These are phyloP conservation scores for Littorina saxatilis DNA, from an alignment of 1,140 invertebrate genomes.

Conservation along the genomic window DNA sequence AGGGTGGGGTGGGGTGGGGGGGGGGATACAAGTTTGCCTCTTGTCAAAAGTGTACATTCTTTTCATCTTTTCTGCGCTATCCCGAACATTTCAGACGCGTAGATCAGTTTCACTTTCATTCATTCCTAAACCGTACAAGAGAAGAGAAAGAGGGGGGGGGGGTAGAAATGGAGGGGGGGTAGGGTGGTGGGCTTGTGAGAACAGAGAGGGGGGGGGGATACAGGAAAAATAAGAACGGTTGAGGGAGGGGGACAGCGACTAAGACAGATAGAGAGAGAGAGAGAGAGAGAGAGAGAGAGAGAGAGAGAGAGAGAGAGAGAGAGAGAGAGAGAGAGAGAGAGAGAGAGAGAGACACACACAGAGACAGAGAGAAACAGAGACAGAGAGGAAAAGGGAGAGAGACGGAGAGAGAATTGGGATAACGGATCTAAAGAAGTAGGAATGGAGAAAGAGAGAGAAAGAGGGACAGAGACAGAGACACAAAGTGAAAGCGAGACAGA, in stretches of 20 bases:
- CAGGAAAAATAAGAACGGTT: no score
- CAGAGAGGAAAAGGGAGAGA: neutral
- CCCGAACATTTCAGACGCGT: no score
- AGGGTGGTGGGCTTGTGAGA: no score
- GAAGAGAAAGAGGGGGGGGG: no score
- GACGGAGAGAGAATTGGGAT: neutral
- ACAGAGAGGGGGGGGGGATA: no score
- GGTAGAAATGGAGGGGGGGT: no score
- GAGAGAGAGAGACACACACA: constrained; percentile 5
- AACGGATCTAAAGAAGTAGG: neutral
- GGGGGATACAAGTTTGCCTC: no score
- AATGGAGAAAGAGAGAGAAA: neutral
- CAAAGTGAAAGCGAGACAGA: neutral
- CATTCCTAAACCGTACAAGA: no score
- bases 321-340: constrained; percentile 17
- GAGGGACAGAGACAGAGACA: neutral
- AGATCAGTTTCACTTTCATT: no score
- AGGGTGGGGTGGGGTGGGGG: no score
- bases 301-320: neutral
- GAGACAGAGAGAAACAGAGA: constrained; percentile 9
- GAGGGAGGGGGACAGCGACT: neutral
- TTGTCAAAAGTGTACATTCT: no score
- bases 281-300: neutral
- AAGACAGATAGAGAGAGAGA: neutral
- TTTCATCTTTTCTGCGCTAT: no score